Percentiles rank a stretch among this genome's conserved stretches.
phyloP scores from a whole-genome alignment of 2,888 invertebrate genomes.

The Fragum sueziense region DNA sequence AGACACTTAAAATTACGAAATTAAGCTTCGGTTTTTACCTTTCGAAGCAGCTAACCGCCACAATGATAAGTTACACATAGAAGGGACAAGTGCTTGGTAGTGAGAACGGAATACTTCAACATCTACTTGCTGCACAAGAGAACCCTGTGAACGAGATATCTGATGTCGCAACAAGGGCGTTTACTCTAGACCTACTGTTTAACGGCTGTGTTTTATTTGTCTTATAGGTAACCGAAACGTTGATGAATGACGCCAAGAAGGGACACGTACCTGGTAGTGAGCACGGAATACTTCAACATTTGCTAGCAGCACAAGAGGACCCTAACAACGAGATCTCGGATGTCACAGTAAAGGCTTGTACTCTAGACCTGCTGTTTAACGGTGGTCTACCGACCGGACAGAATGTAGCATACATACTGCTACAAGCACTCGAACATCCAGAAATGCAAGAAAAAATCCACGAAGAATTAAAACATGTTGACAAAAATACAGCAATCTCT shows the following conservation, averaged over 20 bases:
- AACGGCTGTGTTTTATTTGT: too few species aligned
- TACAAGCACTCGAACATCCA: not conserved
- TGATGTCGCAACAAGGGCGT: not conserved
- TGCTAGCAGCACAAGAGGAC: not conserved
- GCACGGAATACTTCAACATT: not conserved
- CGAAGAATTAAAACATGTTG: not conserved
- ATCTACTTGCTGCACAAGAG: not conserved
- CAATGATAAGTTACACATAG: not conserved
- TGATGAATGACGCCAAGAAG: not conserved
- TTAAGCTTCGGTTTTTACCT: too few species aligned
- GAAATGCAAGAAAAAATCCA: conserved; percentile 12
- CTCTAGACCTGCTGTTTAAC: conserved; percentile 3
- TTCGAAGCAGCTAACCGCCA: not conserved
- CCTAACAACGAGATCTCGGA: not conserved
- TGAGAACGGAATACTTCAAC: conserved; percentile 3
- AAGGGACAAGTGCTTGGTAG: not conserved
- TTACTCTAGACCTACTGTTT: conserved; percentile 1
- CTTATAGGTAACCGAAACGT: not conserved
- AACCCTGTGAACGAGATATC: not conserved
- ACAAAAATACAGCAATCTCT: not conserved
- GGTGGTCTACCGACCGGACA: not conserved
- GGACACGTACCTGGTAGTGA: not conserved
- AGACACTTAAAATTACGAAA: too few species aligned
- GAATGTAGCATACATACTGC: not conserved
- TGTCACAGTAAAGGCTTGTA: not conserved